Evolutionary conservation across 2,113 vertebrate species (phyloP).

Genomic region (Capra hircus): DNA sequence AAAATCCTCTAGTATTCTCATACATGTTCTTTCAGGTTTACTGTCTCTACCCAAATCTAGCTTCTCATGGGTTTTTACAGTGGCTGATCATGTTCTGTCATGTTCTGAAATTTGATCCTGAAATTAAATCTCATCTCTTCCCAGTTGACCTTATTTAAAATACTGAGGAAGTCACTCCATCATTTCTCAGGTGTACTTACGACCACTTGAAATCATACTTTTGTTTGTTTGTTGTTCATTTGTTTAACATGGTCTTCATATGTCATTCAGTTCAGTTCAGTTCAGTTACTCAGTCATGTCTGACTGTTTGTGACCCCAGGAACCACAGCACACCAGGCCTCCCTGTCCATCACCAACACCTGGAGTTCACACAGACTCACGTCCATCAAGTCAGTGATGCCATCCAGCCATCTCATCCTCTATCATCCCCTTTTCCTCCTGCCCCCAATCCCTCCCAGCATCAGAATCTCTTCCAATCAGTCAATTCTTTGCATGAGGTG

Average conservation of each 20-base stretch:
- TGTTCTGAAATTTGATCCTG: neutral
- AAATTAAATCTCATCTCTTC: neutral
- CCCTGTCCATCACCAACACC: no score
- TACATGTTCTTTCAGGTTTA: fast-evolving
- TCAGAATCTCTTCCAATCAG: no score
- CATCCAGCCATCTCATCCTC: no score
- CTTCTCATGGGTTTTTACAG: neutral
- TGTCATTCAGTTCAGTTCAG: neutral
- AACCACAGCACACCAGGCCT: no score
- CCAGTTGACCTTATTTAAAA: neutral
- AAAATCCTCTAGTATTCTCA: neutral
- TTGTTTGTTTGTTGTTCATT: neutral
- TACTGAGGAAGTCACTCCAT: neutral
- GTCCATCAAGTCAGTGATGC: no score
- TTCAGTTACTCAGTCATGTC: no score
- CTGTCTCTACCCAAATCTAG: neutral
- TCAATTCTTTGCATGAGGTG: neutral
- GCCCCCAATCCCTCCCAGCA: no score
- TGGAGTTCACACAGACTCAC: no score
- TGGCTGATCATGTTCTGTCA: neutral
- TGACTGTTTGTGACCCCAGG: no score
- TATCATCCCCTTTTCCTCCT: no score
- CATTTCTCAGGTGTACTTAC: neutral
- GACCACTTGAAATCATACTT: neutral
- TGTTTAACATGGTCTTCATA: neutral